A percentile compares a stretch with the other conserved stretches of the same genome.
Conservation (phyloP, 2,888 invertebrate species). For the Polydrusus cervinus region DNA sequence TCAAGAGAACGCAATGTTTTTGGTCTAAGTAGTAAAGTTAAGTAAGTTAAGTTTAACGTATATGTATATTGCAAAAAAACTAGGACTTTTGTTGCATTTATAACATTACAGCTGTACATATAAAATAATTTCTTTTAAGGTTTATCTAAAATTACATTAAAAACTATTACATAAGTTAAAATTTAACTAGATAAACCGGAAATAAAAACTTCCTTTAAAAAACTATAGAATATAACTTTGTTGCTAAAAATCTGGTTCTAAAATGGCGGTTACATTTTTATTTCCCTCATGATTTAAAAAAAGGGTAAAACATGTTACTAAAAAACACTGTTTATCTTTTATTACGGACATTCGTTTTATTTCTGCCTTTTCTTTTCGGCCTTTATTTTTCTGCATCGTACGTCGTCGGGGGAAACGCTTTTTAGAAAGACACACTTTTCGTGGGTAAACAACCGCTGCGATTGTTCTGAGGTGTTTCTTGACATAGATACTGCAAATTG, state of each 20-base stretch:
- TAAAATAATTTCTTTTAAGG: too few relatives aligned
- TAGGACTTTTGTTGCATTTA: too few relatives aligned
- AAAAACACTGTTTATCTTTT: conserved; percentile 5
- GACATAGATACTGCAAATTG: conserved; percentile 30
- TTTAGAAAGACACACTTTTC: conserved; percentile 18
- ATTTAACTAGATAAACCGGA: too few relatives aligned
- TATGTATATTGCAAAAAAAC: too few relatives aligned
- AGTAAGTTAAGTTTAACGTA: too few relatives aligned
- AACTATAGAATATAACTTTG: too few relatives aligned
- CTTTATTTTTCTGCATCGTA: neutral
- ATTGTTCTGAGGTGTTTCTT: conserved; percentile 18
- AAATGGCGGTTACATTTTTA: neutral
- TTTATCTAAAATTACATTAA: too few relatives aligned
- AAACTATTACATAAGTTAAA: too few relatives aligned
- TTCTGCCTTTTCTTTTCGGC: neutral
- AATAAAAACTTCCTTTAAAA: neutral
- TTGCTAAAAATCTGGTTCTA: neutral
- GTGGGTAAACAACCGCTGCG: conserved; percentile 22
- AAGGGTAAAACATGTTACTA: neutral
- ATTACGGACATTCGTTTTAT: conserved; percentile 14
- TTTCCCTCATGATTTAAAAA: conserved; percentile 2
- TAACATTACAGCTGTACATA: too few relatives aligned
- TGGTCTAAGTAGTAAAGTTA: too few relatives aligned
- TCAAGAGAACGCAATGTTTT: too few relatives aligned
- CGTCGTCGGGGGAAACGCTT: conserved; percentile 3